Evolutionary conservation across 2,888 invertebrate genomes (phyloP).

Genomic region (Mythimna ferrago): DNA sequence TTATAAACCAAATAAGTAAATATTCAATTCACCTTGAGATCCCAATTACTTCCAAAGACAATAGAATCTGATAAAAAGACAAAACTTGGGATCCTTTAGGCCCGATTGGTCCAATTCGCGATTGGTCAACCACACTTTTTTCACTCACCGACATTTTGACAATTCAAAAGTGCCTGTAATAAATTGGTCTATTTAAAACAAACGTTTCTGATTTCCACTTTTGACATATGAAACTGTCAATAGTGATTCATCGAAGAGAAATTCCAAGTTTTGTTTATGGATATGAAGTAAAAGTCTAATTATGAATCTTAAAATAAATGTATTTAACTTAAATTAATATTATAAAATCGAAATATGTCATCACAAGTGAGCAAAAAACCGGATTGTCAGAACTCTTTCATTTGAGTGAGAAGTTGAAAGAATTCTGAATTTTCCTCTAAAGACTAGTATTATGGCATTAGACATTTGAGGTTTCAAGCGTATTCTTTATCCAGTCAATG

Average conservation of each 20-base stretch:
- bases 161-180: too few species aligned
- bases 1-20: too few species aligned
- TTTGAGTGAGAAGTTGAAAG: slow-evolving; percentile 39
- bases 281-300: slow-evolving; percentile 2
- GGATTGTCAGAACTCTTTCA: slow-evolving; percentile 28
- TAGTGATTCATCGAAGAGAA: too few species aligned
- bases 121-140: too few species aligned
- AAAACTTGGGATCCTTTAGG: too few species aligned
- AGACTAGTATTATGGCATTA: slow-evolving; percentile 64
- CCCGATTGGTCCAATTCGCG: too few species aligned
- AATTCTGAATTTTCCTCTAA: slow-evolving; percentile 29
- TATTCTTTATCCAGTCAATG: slow-evolving; percentile 91
- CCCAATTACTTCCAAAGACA: neutral
- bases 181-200: too few species aligned
- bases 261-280: neutral
- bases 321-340: slow-evolving; percentile 49
- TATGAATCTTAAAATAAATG: slow-evolving; percentile 14
- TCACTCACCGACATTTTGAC: too few species aligned
- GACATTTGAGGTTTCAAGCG: slow-evolving; percentile 76
- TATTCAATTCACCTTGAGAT: neutral
- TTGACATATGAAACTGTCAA: too few species aligned
- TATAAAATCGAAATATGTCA: slow-evolving; percentile 22
- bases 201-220: too few species aligned
- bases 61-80: neutral
- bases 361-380: slow-evolving; percentile 39